Percentiles rank a stretch among this genome's conserved stretches.
phyloP scores from a whole-genome alignment of 92 coral and sea anemone genomes.

The Desmophyllum pertusum region DNA sequence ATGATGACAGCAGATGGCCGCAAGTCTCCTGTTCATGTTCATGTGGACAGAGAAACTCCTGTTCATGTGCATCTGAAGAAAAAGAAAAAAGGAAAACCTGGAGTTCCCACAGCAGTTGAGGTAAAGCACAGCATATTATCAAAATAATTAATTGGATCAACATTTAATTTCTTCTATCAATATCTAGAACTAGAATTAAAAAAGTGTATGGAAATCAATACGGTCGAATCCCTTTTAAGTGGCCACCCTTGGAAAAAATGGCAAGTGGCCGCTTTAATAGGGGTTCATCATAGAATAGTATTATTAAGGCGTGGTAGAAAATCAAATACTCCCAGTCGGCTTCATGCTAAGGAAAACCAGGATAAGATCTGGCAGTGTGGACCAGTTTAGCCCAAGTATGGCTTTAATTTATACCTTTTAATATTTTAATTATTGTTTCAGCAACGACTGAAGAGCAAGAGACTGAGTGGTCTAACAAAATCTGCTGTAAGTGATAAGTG shows the following conservation, averaged over 20 bases:
- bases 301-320: no score
- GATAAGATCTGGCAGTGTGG: no score
- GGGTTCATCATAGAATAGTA: no score
- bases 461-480: conserved; percentile 30
- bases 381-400: no score
- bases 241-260: no score
- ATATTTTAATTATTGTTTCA: conserved; percentile 15
- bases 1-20: conserved; percentile 81
- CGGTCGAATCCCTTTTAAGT: no score
- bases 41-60: conserved; percentile 92
- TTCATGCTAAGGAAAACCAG: not conserved
- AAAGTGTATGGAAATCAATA: no score
- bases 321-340: not conserved
- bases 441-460: conserved; percentile 44
- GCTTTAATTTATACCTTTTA: not conserved
- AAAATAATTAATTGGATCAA: no score
- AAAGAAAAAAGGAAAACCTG: conserved; percentile 81
- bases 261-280: no score
- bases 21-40: conserved; percentile 93
- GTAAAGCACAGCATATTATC: no score
- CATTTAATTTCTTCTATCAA: no score
- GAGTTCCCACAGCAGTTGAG: conserved; percentile 95
- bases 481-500: conserved; percentile 34
- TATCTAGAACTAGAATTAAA: no score
- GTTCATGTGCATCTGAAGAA: conserved; percentile 95